Base-by-base conservation (phyloP, 1,140 invertebrate genomes). In the Orius laevigatus region DNA sequence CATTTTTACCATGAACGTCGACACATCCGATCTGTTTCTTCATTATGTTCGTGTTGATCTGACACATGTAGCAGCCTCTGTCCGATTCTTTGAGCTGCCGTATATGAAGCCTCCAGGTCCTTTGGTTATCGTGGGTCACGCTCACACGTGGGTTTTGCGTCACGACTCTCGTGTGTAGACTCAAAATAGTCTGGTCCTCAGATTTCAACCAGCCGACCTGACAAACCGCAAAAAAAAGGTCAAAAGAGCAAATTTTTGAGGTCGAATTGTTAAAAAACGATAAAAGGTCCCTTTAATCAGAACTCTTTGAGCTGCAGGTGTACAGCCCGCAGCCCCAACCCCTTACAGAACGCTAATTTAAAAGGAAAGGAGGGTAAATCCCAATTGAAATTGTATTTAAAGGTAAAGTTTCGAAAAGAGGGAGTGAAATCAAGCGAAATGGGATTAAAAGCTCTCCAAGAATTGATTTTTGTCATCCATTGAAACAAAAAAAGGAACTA, bases 131-230 rank as follows among this genome's bases (percentile, higher is more conserved):
- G 60, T 84, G 80, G 50, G 76, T 78, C 32, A 88, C 78, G 46
- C 73, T 72, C 51, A 90, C 82, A n/a, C 87, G 69, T 2, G 78
- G 72, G 64, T 88, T 90, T 66, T 89, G 84, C 1, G 85, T 88
- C n/a, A 93, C 83, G 10, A 90, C 82, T 32, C 78, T 72, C 15
- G 78, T 84, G 61, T 88, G 82, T 1, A 91, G 65, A 2, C 84
- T 84, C 10, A 91, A 67, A 20, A 92, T 82, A 9, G 85, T 90
- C 64, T 91, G 85, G 60, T 89, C 85, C 53, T 88, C 84, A 1
- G 80, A 81, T 58, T 82, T 75, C 56, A 92, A 72, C 87, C 87
- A 92, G 11, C 83, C 86, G 16, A 92, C 85, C 88, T 92, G 64
- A 0, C 54, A 49, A 11, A 50, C 3, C n/a, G n/a, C n/a, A n/a